phyloP scores from a whole-genome alignment of 2,888 invertebrate genomes.

The Limnephilus lunatus region DNA sequence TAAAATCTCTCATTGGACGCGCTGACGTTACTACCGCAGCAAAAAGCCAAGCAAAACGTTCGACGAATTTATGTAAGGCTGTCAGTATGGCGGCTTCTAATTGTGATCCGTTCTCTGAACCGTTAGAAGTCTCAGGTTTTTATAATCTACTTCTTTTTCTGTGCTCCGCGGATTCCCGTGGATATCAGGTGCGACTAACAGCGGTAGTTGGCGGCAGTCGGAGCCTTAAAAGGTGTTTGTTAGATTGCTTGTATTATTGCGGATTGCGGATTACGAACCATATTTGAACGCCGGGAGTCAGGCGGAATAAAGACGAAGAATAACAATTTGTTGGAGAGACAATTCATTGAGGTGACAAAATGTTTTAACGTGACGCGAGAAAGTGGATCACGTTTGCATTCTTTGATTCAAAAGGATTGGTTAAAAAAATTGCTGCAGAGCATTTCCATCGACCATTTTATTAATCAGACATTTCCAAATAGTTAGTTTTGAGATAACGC shows the following conservation, averaged over 20 bases:
- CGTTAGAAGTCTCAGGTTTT: conserved; percentile 8
- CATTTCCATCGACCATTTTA: too few relatives aligned
- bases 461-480: too few relatives aligned
- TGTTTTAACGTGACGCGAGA: not conserved
- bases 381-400: not conserved
- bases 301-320: not conserved
- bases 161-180: conserved; percentile 5
- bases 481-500: too few relatives aligned
- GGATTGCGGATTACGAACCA: not conserved
- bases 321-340: not conserved
- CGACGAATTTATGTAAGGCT: conserved; percentile 39
- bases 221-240: not conserved
- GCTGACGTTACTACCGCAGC: not conserved
- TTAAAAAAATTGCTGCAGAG: too few relatives aligned
- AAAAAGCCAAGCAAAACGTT: conserved; percentile 13
- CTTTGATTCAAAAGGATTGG: not conserved
- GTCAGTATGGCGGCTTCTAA: conserved; percentile 31
- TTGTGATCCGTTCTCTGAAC: conserved; percentile 23
- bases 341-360: not conserved
- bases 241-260: not conserved
- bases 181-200: conserved; percentile 13
- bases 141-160: not conserved
- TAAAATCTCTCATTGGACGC: not conserved
- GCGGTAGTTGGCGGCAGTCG: conserved; percentile 6
- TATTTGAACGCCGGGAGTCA: not conserved